Percentiles rank a stretch among this genome's conserved stretches.
These are phyloP conservation scores for Asbolus verrucosus DNA, from an alignment of 1,140 invertebrate species.

Conservation along the genomic window DNA sequence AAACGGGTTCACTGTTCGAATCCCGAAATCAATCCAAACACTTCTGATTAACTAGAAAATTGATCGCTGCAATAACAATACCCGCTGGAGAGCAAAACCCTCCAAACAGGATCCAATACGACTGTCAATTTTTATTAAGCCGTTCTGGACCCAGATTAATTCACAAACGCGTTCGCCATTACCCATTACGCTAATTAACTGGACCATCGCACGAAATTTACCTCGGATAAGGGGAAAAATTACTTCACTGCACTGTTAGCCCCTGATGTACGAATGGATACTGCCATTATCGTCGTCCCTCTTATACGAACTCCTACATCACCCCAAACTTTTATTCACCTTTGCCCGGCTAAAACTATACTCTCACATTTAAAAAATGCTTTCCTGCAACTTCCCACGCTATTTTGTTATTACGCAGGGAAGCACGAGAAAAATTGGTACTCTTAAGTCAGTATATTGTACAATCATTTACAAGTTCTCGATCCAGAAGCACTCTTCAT, in stretches of 20 bases:
- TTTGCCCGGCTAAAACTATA: too few species aligned
- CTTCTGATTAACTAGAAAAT: conserved; percentile 45
- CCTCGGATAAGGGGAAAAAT: conserved; percentile 22
- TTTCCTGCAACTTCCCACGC: too few species aligned
- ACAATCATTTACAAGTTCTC: too few species aligned
- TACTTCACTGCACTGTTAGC: conserved; percentile 11
- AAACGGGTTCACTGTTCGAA: conserved; percentile 40
- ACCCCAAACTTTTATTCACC: too few species aligned
- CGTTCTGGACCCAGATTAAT: conserved; percentile 33
- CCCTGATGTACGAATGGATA: too few species aligned
- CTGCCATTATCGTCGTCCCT: too few species aligned
- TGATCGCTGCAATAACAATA: conserved; percentile 45
- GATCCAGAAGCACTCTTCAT: too few species aligned
- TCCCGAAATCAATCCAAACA: conserved; percentile 45
- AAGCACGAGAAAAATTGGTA: too few species aligned
- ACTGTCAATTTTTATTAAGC: conserved; percentile 39
- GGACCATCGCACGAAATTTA: conserved; percentile 32
- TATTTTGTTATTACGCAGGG: too few species aligned
- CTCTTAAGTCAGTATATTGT: too few species aligned
- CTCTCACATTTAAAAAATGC: too few species aligned
- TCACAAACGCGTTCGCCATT: conserved; percentile 34
- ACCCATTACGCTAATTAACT: conserved; percentile 39
- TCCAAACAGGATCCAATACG: conserved; percentile 37
- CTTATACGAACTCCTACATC: too few species aligned
- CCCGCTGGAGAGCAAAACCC: conserved; percentile 35